Base-by-base conservation (phyloP, 1,140 invertebrate genomes). In the Neotoxoptera formosana region DNA sequence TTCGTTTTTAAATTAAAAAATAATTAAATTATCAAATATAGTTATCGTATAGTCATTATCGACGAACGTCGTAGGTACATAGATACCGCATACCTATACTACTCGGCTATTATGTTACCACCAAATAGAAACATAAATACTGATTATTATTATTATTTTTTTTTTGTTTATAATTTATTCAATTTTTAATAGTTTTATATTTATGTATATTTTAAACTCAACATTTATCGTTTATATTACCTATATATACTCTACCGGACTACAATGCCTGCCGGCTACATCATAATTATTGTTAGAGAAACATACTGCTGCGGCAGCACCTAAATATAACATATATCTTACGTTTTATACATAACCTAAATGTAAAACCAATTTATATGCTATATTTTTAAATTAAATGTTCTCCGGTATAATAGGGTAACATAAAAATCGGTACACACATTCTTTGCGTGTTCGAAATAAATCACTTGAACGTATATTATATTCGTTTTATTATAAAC, bases 111-210 rank as follows among this genome's bases (percentile, higher is more conserved):
- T 76, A 76, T 76, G 60, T 76, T 76, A 76, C 30, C 30, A 76
- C 30, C 30, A 76, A 53, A 76, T 76, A 76, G 60, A 76, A 76
- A 76, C 60, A 76, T 76, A 76, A 76, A 76, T 76, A 76, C 60
- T 76, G 60, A 76, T 76, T 76, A 76, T 76, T n/a, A n/a, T n/a
- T n/a, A n/a, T n/a, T n/a, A n/a, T n/a, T n/a, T n/a, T n/a, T 76
- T 76, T 53, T 67, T 76, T n/a, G n/a, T 67, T 67, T n/a, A 76
- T 76, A 76, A 76, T 76, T 76, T 76, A 76, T 76, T 76, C 60
- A 76, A 76, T 76, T 76, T 76, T 76, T 76, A 76, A 76, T 76
- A 76, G 60, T 76, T 76, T 67, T 76, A 76, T 76, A 76, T 76
- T 76, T 76, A 76, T 76, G 60, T 76, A 76, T 17, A 76, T 76